These are phyloP conservation scores for Tapirus terrestris DNA, from an alignment of 2,113 vertebrate genomes.

Conservation along the genomic window DNA sequence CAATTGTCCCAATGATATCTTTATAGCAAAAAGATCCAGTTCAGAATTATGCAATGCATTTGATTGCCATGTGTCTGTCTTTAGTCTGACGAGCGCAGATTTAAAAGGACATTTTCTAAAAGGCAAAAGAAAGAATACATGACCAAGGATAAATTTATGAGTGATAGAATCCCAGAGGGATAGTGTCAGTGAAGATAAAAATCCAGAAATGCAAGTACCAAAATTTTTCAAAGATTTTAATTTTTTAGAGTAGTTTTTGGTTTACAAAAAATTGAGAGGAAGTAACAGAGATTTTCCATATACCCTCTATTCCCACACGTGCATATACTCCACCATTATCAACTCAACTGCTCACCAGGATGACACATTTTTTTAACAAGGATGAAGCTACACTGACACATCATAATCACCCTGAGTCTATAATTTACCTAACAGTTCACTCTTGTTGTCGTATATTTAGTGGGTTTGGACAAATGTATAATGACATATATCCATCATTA, in stretches of 20 bases:
- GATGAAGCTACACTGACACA: not conserved
- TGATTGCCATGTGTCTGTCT: not conserved
- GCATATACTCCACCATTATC: not conserved
- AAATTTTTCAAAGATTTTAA: not conserved
- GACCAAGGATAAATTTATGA: not conserved
- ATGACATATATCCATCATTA: not conserved
- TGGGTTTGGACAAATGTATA: not conserved
- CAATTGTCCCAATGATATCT: not conserved
- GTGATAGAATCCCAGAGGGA: not conserved
- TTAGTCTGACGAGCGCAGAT: not conserved
- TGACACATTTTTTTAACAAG: not conserved
- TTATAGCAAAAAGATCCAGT: not conserved
- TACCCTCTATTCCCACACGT: not conserved
- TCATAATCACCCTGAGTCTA: not conserved
- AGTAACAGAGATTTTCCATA: not conserved
- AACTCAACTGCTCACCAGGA: not conserved
- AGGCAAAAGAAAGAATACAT: not conserved
- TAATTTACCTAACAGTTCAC: not conserved
- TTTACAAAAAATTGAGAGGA: not conserved
- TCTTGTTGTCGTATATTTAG: not conserved
- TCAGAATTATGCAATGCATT: not conserved
- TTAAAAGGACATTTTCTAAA: slow-evolving; percentile 12
- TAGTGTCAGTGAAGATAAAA: slow-evolving; percentile 27
- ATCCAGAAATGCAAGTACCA: not conserved
- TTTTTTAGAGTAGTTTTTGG: not conserved